Conservation (phyloP, 1,140 invertebrate species). For the Eriocheir sinensis region DNA sequence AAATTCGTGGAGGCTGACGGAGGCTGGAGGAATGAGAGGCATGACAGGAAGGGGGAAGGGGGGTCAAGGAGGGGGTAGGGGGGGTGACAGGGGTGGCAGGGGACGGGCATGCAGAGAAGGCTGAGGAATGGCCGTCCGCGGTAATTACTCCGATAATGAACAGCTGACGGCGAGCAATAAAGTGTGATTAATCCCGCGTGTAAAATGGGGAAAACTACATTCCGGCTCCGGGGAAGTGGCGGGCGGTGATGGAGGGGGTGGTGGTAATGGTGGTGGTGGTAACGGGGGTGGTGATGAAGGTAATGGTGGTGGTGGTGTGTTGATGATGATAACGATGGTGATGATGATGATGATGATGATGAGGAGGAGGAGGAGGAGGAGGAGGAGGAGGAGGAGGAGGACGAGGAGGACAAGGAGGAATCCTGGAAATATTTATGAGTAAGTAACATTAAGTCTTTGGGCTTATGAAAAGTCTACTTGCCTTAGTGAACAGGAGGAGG, state of each 20-base stretch:
- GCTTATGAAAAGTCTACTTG: too few relatives aligned
- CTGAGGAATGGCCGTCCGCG: not conserved
- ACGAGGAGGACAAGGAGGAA: not conserved
- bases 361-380: not conserved
- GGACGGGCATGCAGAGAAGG: not conserved
- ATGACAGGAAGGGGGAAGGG: not conserved
- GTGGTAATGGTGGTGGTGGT: not conserved
- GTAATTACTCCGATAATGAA: conserved; percentile 7
- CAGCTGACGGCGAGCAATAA: not conserved
- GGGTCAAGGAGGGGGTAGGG: not conserved
- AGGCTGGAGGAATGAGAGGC: not conserved
- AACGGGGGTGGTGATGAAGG: not conserved
- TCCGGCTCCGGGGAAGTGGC: not conserved
- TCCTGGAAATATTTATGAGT: too few relatives aligned
- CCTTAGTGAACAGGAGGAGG: too few relatives aligned
- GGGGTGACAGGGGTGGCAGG: not conserved
- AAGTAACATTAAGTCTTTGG: too few relatives aligned
- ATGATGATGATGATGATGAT: not conserved
- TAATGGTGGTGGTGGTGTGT: not conserved
- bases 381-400: not conserved
- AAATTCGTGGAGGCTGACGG: not conserved
- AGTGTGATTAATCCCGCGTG: not conserved
- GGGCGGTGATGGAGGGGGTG: not conserved
- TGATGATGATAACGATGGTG: not conserved
- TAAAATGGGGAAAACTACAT: not conserved